These are phyloP conservation scores for Cavia aperea DNA, from an alignment of 2,113 vertebrate genomes.

Conservation along the genomic window DNA sequence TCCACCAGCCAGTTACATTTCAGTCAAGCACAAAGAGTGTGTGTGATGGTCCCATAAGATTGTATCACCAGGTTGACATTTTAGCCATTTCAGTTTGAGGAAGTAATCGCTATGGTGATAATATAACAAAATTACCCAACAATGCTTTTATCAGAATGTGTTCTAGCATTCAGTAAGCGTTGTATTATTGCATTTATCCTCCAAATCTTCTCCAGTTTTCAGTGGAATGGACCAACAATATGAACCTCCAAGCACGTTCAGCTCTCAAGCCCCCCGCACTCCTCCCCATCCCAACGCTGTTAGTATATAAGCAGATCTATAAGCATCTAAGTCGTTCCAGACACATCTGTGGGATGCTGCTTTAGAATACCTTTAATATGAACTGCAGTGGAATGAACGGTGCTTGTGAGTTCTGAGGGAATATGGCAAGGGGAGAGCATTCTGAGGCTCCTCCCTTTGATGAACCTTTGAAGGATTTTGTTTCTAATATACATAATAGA, in stretches of 20 bases:
- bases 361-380: not conserved
- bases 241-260: not conserved
- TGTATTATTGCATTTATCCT: not conserved
- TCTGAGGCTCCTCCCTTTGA: not conserved
- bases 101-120: not conserved
- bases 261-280: not conserved
- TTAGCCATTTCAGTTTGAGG: too few relatives aligned
- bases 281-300: not conserved
- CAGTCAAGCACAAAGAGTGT: not conserved
- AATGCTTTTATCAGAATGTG: not conserved
- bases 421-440: not conserved
- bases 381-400: not conserved
- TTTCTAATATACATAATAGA: not conserved
- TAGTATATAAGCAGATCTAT: too few relatives aligned
- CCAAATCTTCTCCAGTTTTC: not conserved
- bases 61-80: not conserved
- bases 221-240: too few relatives aligned
- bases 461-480: not conserved
- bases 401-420: not conserved
- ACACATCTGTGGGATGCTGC: not conserved
- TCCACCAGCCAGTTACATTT: not conserved
- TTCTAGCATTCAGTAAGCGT: too few relatives aligned
- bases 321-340: not conserved
- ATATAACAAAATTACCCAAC: not conserved
- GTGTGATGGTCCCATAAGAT: not conserved